Evolutionary conservation across 64 coral and sea anemone species (phyloP), one percentile per base, ranked within the genome.

Genomic region (Montipora sp.): DNA sequence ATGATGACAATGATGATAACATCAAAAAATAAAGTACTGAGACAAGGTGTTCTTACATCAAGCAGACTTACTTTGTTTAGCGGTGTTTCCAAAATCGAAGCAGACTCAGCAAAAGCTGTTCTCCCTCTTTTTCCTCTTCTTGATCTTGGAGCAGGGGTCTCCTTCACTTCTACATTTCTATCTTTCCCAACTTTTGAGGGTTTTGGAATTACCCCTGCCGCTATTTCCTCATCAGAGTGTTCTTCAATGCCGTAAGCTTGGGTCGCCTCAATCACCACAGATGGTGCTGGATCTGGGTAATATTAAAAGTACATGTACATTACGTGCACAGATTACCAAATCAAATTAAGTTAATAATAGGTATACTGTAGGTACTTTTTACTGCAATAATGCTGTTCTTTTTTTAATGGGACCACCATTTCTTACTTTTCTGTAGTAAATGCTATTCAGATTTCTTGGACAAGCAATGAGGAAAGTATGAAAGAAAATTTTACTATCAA

Each of bases 211-310:
- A 13, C 19, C 82, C 48, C 14, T 13, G 47, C 61, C 68, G 0
- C 11, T 57, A 50, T 1, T 20, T 50, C 63, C 14, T 65, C 61
- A 48, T 83, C 80, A 23, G 36, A 61, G 19, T 48, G 69, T 18
- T 76, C 69, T 84, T 85, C 90, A 23, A 84, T 57, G 2, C 80
- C 80, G 50, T 92, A 92, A 11, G 80, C 90, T 85, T 92, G 90
- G 13, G 90, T 84, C 1, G 79, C 58, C 46, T 74, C 90, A 51
- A 85, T 71, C 16, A 48, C 46, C 47, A 45, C 46, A 49, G 47
- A 21, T 20, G 19, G 65, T 68, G 82, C 61, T 71, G 82, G 24
- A 21, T 70, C 82, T 85, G 46, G 63, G 16, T 12, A 15, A 27
- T 36, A 81, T 58, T 71, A 23, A 71, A 71, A 71, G 14, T 23